These are phyloP conservation scores for Nematolebias whitei DNA, from an alignment of 2,113 vertebrate species.

Conservation along the genomic window DNA sequence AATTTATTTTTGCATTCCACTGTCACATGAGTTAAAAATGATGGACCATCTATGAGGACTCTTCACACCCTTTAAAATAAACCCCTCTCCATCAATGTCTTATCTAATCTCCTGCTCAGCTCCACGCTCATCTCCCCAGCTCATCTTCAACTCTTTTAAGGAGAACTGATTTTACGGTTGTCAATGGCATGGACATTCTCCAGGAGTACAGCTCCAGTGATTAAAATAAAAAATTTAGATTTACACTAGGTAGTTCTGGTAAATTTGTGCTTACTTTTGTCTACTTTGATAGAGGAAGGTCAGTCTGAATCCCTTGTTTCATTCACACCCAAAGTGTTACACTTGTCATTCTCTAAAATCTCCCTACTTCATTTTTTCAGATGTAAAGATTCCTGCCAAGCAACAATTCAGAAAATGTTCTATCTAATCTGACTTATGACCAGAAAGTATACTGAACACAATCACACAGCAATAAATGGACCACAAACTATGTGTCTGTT, in stretches of 20 bases:
- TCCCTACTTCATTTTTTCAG: neutral
- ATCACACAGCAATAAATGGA: no score
- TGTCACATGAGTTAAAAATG: no score
- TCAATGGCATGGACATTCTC: constrained; percentile 11
- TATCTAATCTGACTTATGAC: no score
- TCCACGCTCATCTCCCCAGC: constrained; percentile 19
- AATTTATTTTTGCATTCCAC: no score
- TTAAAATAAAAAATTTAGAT: constrained; percentile 9
- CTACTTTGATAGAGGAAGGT: constrained; percentile 21
- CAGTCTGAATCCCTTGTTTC: neutral
- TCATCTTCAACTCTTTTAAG: constrained; percentile 17
- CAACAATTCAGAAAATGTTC: no score
- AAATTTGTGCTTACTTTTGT: constrained; percentile 29
- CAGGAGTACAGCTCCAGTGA: constrained; percentile 6
- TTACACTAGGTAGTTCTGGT: neutral
- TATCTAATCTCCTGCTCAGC: neutral
- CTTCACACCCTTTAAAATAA: no score
- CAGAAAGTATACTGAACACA: no score
- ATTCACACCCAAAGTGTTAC: no score
- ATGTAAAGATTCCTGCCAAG: no score
- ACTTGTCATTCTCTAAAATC: neutral
- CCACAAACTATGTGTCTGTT: no score
- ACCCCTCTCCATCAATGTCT: no score
- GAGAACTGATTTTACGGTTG: constrained; percentile 28
- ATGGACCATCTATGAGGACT: no score